A percentile compares a stretch with the other conserved stretches of the same genome.
phyloP scores from a whole-genome alignment of 1,140 invertebrate genomes.

The Diabrotica virgifera region DNA sequence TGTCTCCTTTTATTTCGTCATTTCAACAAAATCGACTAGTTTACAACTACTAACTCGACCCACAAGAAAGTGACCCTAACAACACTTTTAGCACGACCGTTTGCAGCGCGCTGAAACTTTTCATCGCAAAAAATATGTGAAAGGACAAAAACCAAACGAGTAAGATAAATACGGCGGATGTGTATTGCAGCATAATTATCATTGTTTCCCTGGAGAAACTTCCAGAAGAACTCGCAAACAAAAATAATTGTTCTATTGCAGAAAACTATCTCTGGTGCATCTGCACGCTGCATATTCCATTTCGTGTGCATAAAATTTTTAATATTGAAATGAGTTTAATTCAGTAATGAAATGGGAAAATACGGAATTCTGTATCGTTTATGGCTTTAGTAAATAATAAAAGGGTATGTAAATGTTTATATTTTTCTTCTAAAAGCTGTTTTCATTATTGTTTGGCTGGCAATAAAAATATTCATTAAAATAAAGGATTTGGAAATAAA shows the following conservation, averaged over 20 bases:
- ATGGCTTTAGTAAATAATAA: no score
- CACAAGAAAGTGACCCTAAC: no score
- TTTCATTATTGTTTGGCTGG: no score
- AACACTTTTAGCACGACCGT: no score
- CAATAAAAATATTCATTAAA: no score
- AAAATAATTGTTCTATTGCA: conserved; percentile 3
- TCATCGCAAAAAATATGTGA: not conserved
- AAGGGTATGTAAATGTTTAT: no score
- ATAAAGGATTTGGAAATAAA: no score
- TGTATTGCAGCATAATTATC: not conserved
- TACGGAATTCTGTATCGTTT: not conserved
- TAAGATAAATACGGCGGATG: not conserved
- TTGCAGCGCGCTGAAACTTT: no score
- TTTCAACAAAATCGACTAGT: no score
- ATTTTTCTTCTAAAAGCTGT: no score
- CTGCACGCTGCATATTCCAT: not conserved
- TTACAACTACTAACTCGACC: no score
- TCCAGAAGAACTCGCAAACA: not conserved
- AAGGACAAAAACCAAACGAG: not conserved
- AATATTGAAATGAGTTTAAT: conserved; percentile 1
- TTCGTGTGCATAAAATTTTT: not conserved
- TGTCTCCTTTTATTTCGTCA: no score
- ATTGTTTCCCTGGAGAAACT: not conserved
- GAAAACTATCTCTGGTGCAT: not conserved
- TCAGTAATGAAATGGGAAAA: not conserved